Conservation (phyloP, 2,888 invertebrate genomes). For the Blomia tropicalis region DNA sequence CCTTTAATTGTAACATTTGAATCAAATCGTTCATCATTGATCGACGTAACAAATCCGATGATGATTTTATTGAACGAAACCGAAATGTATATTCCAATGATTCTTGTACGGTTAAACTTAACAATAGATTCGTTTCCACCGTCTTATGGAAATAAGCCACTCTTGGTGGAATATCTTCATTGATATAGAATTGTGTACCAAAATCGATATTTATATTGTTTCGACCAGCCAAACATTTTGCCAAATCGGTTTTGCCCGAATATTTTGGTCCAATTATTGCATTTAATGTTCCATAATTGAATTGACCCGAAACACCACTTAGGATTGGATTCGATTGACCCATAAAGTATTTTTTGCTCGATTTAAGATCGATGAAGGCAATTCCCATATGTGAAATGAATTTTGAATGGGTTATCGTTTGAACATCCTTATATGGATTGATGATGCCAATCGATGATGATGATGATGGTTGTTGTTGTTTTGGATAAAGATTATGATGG, state of each 20-base stretch:
- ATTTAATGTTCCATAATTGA: conserved; percentile 1
- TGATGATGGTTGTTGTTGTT: no score
- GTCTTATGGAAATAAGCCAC: neutral
- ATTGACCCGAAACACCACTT: neutral
- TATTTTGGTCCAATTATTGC: neutral
- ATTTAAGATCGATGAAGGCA: conserved; percentile 4
- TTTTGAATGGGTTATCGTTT: neutral
- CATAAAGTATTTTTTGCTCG: neutral
- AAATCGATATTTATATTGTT: neutral
- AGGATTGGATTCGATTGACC: neutral
- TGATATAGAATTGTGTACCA: neutral
- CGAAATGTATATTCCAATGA: neutral
- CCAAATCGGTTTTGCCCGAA: neutral
- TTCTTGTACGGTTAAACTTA: neutral
- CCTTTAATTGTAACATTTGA: neutral
- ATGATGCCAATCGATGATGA: no score
- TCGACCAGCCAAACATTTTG: neutral
- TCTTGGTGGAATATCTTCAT: neutral
- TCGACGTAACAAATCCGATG: neutral
- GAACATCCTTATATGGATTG: conserved; percentile 1
- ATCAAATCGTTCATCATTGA: neutral
- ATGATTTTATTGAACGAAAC: neutral
- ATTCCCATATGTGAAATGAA: conserved; percentile 4
- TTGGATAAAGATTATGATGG: no score
- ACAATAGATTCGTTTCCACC: neutral